Evolutionary conservation across 2,113 vertebrate genomes (phyloP).

Genomic region (Cyprichromis sp.): DNA sequence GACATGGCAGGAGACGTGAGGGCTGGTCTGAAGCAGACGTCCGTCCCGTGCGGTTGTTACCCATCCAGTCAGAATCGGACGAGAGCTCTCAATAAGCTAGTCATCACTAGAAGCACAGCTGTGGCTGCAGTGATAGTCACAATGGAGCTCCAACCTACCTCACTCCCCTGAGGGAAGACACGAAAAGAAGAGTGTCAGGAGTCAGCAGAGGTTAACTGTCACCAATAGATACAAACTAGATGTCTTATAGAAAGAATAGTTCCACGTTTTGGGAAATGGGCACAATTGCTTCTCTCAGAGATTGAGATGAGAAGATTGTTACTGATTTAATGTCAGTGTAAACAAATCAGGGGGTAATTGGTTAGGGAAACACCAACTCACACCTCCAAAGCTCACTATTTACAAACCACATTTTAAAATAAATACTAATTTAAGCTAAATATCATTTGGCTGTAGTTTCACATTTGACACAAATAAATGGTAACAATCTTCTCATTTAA

Average conservation of each 20-base stretch:
- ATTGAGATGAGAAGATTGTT: background rate
- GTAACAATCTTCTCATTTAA: background rate
- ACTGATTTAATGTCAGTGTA: background rate
- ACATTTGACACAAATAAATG: background rate
- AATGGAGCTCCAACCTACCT: slow-evolving; percentile 62
- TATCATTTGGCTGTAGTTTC: background rate
- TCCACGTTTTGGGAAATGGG: background rate
- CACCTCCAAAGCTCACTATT: background rate
- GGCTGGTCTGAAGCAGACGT: slow-evolving; percentile 43
- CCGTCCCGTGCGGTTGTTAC: slow-evolving; percentile 27
- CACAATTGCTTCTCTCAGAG: background rate
- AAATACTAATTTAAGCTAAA: background rate
- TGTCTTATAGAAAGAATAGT: background rate
- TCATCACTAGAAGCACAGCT: slow-evolving; percentile 61
- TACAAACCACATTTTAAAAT: background rate
- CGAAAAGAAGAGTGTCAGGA: slow-evolving; percentile 1
- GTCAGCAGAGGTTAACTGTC: background rate
- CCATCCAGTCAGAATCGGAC: slow-evolving; percentile 57
- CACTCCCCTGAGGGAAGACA: slow-evolving; percentile 57
- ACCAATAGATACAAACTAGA: background rate
- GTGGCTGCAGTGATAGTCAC: slow-evolving; percentile 59
- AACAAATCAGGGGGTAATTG: background rate
- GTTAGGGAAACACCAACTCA: background rate
- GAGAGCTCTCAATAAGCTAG: slow-evolving; percentile 57
- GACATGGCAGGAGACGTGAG: slow-evolving; percentile 21